Percentiles rank a stretch among this genome's conserved stretches.
These are phyloP conservation scores for Tichodroma muraria DNA, from an alignment of 2,113 vertebrate genomes.

Conservation along the genomic window DNA sequence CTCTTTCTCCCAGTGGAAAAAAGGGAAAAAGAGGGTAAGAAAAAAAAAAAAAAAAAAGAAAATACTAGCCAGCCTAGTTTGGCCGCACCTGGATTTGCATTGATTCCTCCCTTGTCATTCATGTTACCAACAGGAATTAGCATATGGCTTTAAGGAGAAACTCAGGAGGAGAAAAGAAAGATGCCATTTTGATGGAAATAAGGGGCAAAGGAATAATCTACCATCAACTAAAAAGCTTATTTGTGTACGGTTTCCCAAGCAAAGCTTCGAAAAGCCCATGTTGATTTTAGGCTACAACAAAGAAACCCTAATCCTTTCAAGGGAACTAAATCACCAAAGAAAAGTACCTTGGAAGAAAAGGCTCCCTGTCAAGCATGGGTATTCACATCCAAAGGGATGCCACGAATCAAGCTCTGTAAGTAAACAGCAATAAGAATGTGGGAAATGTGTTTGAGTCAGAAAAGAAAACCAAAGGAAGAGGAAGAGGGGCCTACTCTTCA, in stretches of 20 bases:
- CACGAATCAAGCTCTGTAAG: constrained; percentile 84
- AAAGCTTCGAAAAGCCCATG: constrained; percentile 84
- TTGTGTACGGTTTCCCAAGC: constrained; percentile 92
- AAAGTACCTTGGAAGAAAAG: constrained; percentile 83
- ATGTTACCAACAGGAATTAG: constrained; percentile 80
- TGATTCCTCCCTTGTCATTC: constrained; percentile 73
- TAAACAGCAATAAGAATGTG: constrained; percentile 91
- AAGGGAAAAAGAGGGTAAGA: neutral
- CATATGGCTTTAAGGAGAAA: constrained; percentile 84
- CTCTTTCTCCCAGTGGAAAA: constrained; percentile 27
- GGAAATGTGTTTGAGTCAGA: constrained; percentile 72
- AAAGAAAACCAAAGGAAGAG: constrained; percentile 9
- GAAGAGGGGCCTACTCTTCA: constrained; percentile 47
- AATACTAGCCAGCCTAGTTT: constrained; percentile 73
- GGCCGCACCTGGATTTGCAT: constrained; percentile 84
- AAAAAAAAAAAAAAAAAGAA: constrained; percentile 12
- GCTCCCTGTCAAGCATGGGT: constrained; percentile 81
- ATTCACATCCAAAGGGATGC: constrained; percentile 83
- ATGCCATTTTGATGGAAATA: constrained; percentile 92
- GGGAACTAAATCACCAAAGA: constrained; percentile 88
- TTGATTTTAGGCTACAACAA: constrained; percentile 96
- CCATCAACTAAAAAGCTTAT: constrained; percentile 84
- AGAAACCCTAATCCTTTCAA: constrained; percentile 93
- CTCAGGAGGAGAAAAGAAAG: constrained; percentile 76
- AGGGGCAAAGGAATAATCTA: constrained; percentile 84